Percentiles rank a stretch among this genome's conserved stretches.
phyloP scores from a whole-genome alignment of 2,113 vertebrate genomes.

The Pelecanus crispus region DNA sequence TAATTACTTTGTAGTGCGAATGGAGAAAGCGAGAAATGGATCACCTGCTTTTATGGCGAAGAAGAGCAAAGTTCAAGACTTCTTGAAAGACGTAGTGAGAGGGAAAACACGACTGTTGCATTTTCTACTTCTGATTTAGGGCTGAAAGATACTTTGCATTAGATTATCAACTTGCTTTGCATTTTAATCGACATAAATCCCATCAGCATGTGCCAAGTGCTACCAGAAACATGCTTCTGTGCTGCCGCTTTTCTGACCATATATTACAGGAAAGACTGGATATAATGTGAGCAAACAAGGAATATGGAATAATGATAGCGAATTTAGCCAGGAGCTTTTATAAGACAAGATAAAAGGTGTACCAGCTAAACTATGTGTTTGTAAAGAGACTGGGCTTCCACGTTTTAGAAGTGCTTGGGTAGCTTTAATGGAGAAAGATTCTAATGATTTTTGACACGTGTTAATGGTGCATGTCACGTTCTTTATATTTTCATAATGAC shows the following conservation, averaged over 20 bases:
- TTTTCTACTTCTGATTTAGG: background rate
- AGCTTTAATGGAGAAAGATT: background rate
- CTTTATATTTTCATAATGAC: background rate
- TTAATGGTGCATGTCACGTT: constrained; percentile 61
- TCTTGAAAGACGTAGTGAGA: background rate
- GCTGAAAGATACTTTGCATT: background rate
- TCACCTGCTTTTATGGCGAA: background rate
- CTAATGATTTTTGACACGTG: constrained; percentile 49
- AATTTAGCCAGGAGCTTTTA: background rate
- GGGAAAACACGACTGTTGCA: background rate
- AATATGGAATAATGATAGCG: background rate
- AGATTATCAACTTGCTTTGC: background rate
- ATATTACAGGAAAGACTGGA: background rate
- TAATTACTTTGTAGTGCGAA: background rate
- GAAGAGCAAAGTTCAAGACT: background rate
- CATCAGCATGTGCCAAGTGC: background rate
- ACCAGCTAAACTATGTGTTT: background rate
- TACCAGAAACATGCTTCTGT: background rate
- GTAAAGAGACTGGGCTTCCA: background rate
- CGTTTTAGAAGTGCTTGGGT: background rate
- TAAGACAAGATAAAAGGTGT: background rate
- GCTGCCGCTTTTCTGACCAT: background rate
- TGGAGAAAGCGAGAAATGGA: background rate
- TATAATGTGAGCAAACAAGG: background rate
- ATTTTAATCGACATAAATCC: constrained; percentile 31